phyloP scores from a whole-genome alignment of 2,888 invertebrate genomes.

The Apamea anceps region DNA sequence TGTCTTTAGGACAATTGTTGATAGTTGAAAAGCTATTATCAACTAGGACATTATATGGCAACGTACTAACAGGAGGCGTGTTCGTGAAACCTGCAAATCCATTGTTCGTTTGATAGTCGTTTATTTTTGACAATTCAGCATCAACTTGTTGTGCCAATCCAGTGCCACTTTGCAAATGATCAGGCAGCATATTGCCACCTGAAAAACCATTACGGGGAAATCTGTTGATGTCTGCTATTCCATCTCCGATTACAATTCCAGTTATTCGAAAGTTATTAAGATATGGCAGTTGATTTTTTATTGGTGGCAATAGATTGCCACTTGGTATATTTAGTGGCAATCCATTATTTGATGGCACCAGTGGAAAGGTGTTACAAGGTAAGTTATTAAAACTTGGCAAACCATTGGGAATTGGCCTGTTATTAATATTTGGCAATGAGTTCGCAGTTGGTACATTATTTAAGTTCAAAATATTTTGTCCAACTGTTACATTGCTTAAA shows the following conservation, averaged over 20 bases:
- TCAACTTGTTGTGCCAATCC: background rate
- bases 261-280: slow-evolving; percentile 26
- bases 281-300: slow-evolving; percentile 41
- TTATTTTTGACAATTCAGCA: background rate
- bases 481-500: slow-evolving; percentile 20
- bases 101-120: slow-evolving; percentile 4
- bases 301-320: slow-evolving; percentile 45
- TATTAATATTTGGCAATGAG: slow-evolving; percentile 25
- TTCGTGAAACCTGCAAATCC: slow-evolving; percentile 6
- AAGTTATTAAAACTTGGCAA: slow-evolving; percentile 39
- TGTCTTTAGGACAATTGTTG: background rate
- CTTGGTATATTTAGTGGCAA: slow-evolving; percentile 35
- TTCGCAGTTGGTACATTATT: slow-evolving; percentile 38
- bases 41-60: slow-evolving; percentile 4
- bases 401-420: background rate
- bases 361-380: background rate
- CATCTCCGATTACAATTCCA: slow-evolving; percentile 19
- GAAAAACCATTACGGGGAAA: slow-evolving; percentile 14
- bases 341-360: background rate
- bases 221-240: slow-evolving; percentile 23
- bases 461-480: slow-evolving; percentile 22
- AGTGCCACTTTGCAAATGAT: background rate
- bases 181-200: slow-evolving; percentile 5
- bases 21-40: background rate
- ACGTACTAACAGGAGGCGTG: background rate